These are phyloP conservation scores for Epirrita christyi DNA, from an alignment of 2,888 invertebrate genomes.

Conservation along the genomic window DNA sequence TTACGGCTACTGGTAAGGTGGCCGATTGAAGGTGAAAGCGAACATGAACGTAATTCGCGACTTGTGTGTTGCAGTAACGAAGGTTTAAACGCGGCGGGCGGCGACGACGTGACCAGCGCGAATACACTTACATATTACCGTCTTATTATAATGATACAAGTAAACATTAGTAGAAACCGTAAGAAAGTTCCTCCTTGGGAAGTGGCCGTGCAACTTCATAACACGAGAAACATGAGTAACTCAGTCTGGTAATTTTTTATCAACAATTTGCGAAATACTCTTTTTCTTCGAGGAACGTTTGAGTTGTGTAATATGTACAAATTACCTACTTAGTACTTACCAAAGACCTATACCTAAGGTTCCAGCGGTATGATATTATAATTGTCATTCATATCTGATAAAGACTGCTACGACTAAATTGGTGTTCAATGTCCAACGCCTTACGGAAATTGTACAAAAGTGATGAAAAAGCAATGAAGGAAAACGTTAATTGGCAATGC, in stretches of 20 bases:
- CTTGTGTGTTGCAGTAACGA: conserved; percentile 49
- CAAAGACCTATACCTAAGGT: too few species aligned
- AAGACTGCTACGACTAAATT: conserved; percentile 6
- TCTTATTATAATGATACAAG: conserved; percentile 54
- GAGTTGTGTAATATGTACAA: too few species aligned
- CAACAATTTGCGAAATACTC: too few species aligned
- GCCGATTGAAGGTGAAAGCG: conserved; percentile 63
- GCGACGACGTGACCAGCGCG: conserved; percentile 24
- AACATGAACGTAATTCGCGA: conserved; percentile 54
- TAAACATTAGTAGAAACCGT: conserved; percentile 63
- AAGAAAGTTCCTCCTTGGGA: conserved; percentile 55
- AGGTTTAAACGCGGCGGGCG: conserved; percentile 46
- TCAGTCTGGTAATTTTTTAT: neutral
- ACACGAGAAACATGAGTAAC: conserved; percentile 6
- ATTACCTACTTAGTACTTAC: too few species aligned
- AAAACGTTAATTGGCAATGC: conserved; percentile 64
- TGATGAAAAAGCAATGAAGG: conserved; percentile 53
- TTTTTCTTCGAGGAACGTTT: too few species aligned
- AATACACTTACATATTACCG: conserved; percentile 6
- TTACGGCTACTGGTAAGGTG: conserved; percentile 48
- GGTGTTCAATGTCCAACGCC: conserved; percentile 3
- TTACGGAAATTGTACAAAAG: conserved; percentile 50
- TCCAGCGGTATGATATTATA: too few species aligned
- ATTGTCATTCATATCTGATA: too few species aligned
- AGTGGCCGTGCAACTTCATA: conserved; percentile 20